Conservation (phyloP, 2,888 invertebrate genomes). For the Tachina grossa region DNA sequence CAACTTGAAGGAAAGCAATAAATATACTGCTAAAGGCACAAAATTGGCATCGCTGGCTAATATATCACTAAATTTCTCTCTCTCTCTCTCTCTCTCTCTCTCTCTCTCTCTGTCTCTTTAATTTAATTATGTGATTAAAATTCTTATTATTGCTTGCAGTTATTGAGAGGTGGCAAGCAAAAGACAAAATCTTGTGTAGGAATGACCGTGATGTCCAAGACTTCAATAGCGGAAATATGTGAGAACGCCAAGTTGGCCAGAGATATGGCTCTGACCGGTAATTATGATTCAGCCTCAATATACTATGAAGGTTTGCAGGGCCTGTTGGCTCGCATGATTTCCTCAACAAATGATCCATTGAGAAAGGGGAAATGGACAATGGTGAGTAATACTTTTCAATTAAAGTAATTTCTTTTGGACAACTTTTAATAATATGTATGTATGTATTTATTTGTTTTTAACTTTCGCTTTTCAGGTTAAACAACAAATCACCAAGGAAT, state of each 20-base stretch:
- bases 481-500: slow-evolving; percentile 93
- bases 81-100: background rate
- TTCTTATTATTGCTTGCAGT: slow-evolving; percentile 72
- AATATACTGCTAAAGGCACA: no score
- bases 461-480: slow-evolving; percentile 86
- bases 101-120: background rate
- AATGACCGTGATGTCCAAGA: slow-evolving; percentile 92
- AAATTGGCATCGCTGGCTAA: no score
- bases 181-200: slow-evolving; percentile 83
- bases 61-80: background rate
- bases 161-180: slow-evolving; percentile 83
- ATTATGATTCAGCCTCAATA: slow-evolving; percentile 96
- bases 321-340: slow-evolving; percentile 93
- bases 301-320: slow-evolving; percentile 97
- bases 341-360: slow-evolving; percentile 90
- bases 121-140: background rate
- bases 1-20: no score
- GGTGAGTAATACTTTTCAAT: slow-evolving; percentile 83
- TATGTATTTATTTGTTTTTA: background rate
- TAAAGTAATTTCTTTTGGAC: background rate
- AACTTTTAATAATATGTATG: background rate
- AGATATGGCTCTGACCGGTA: slow-evolving; percentile 97
- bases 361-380: slow-evolving; percentile 95
- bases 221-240: slow-evolving; percentile 94
- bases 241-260: slow-evolving; percentile 97